These are phyloP conservation scores for Lithophane ornitopus DNA, from an alignment of 2,888 invertebrate species.

Conservation along the genomic window DNA sequence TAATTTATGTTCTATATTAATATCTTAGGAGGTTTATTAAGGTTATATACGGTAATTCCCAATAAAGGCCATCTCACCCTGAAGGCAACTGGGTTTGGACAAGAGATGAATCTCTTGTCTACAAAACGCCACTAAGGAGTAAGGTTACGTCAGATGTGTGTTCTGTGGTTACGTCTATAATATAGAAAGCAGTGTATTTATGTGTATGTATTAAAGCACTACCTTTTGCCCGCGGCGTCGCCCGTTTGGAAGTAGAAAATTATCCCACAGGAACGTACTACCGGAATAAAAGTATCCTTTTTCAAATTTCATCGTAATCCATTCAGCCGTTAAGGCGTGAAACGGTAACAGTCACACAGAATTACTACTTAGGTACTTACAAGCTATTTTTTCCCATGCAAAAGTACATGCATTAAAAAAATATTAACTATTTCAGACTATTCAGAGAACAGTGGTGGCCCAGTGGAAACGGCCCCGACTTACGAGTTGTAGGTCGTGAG, in stretches of 20 bases:
- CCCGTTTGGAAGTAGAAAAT: no score
- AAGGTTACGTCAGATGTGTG: background rate
- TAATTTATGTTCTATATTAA: background rate
- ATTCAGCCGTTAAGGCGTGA: background rate
- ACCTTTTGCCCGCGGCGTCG: no score
- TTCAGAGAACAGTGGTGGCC: background rate
- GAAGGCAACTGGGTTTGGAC: no score
- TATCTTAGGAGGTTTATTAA: background rate
- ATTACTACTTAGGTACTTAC: no score
- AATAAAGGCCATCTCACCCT: background rate
- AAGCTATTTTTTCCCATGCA: no score
- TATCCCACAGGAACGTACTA: no score
- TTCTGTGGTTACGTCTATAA: background rate
- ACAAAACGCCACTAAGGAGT: background rate
- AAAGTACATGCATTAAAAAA: background rate
- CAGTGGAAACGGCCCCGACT: no score
- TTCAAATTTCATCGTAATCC: background rate
- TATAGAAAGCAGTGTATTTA: no score
- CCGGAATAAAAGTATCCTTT: no score
- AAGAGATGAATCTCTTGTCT: background rate
- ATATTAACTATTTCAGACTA: background rate
- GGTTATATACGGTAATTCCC: background rate
- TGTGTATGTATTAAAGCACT: background rate
- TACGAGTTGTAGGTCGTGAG: no score
- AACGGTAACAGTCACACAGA: background rate